A percentile compares a stretch with the other conserved stretches of the same genome.
Evolutionary conservation across 2,888 invertebrate species (phyloP).

Genomic region (Morpho helenor): DNA sequence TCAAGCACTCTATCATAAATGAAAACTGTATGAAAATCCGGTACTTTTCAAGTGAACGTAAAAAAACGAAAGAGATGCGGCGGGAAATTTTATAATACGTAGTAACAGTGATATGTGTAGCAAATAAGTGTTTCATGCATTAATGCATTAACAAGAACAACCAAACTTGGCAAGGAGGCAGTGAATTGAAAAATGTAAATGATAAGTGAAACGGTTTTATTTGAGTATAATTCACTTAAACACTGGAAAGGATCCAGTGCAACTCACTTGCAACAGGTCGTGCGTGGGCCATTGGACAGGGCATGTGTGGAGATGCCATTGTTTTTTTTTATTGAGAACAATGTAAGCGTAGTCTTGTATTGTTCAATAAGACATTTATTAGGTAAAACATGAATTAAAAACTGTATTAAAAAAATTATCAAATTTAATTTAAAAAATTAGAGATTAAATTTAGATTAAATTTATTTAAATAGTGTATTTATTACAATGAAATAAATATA

Average conservation of each 20-base stretch:
- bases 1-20: too few relatives aligned
- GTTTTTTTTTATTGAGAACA: neutral
- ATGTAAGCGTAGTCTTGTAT: too few relatives aligned
- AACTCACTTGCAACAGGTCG: constrained; percentile 58
- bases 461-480: too few relatives aligned
- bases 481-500: too few relatives aligned
- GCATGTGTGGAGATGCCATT: constrained; percentile 30
- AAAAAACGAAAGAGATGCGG: neutral
- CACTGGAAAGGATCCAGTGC: constrained; percentile 63
- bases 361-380: too few relatives aligned
- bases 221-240: constrained; percentile 66
- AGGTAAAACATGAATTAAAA: neutral
- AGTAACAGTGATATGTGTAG: too few relatives aligned
- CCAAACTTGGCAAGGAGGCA: constrained; percentile 57
- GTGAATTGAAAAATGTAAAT: constrained; percentile 77
- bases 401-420: too few relatives aligned
- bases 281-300: constrained; percentile 40
- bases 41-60: neutral
- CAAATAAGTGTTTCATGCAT: neutral
- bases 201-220: constrained; percentile 68
- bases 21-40: too few relatives aligned
- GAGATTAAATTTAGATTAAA: too few relatives aligned
- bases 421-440: too few relatives aligned
- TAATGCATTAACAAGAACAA: constrained; percentile 18
- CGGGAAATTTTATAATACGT: too few relatives aligned